Conservation (phyloP, 2,888 invertebrate species). For the Lysandra coridon region DNA sequence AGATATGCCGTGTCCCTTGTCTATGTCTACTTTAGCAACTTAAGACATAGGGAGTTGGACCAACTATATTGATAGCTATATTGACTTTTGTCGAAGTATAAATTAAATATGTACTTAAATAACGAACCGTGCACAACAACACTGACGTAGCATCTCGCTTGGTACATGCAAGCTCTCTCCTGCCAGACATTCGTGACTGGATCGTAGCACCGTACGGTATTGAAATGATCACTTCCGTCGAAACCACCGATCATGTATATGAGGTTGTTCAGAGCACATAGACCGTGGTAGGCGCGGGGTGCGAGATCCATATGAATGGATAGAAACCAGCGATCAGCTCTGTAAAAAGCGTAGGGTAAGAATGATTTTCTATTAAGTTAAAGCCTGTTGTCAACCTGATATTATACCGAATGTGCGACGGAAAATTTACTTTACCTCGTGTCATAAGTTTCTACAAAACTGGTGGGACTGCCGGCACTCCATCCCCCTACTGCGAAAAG, state of each 20-base stretch:
- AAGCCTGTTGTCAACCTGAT: not conserved
- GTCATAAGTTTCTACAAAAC: conserved; percentile 89
- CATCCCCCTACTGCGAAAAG: conserved; percentile 92
- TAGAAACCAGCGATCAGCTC: conserved; percentile 88
- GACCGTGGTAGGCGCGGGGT: conserved; percentile 89
- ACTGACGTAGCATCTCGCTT: conserved; percentile 89
- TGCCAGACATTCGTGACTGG: conserved; percentile 88
- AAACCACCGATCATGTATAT: conserved; percentile 92
- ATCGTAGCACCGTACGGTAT: conserved; percentile 89
- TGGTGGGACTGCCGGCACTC: conserved; percentile 91
- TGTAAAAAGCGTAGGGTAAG: conserved; percentile 48
- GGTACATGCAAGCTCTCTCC: conserved; percentile 89
- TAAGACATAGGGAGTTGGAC: too few species aligned
- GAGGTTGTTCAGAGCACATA: conserved; percentile 85
- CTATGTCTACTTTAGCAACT: too few species aligned
- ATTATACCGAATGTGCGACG: not conserved
- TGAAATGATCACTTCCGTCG: conserved; percentile 88
- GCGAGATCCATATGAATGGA: conserved; percentile 84
- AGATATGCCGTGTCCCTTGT: too few species aligned
- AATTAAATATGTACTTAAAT: too few species aligned
- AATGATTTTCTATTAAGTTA: not conserved
- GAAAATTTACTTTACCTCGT: conserved; percentile 78
- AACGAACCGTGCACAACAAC: conserved; percentile 83
- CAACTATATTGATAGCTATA: too few species aligned
- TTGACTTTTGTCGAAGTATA: too few species aligned